Percentiles rank a stretch among this genome's conserved stretches.
These are phyloP conservation scores for Brevimyrus niger DNA, from an alignment of 2,113 vertebrate species.

Conservation along the genomic window DNA sequence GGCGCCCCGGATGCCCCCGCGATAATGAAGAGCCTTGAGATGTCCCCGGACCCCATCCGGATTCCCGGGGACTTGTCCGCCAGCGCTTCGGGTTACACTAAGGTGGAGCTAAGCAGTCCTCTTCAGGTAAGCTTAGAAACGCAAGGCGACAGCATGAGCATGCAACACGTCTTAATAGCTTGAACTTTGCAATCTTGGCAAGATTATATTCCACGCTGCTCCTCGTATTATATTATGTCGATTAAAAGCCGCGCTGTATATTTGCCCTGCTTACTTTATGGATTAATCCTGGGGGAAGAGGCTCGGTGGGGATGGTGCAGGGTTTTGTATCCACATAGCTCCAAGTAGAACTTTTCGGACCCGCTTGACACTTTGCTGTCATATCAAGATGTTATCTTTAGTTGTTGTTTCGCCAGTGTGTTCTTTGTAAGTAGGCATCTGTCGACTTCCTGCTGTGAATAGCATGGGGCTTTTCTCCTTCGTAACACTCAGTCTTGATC, in stretches of 20 bases:
- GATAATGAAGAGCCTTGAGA: constrained; percentile 40
- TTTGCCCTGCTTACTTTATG: background rate
- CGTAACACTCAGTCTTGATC: background rate
- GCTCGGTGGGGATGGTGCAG: background rate
- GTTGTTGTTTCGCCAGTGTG: background rate
- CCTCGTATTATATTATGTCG: background rate
- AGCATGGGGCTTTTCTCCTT: background rate
- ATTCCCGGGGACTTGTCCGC: constrained; percentile 58
- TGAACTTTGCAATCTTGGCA: background rate
- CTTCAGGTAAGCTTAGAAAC: constrained; percentile 47
- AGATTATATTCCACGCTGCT: background rate
- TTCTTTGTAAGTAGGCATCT: background rate
- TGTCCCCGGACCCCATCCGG: constrained; percentile 59
- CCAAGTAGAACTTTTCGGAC: background rate
- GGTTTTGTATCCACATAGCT: background rate
- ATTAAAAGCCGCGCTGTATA: background rate
- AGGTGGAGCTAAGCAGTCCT: constrained; percentile 41
- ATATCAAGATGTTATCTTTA: background rate
- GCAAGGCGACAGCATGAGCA: background rate
- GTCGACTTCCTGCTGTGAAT: background rate
- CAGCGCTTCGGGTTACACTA: constrained; percentile 45
- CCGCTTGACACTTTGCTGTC: background rate
- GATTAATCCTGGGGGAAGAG: background rate
- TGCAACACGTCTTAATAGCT: background rate
- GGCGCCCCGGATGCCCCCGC: constrained; percentile 48